Evolutionary conservation across 2,888 invertebrate genomes (phyloP).

Genomic region (Bugula neritina): DNA sequence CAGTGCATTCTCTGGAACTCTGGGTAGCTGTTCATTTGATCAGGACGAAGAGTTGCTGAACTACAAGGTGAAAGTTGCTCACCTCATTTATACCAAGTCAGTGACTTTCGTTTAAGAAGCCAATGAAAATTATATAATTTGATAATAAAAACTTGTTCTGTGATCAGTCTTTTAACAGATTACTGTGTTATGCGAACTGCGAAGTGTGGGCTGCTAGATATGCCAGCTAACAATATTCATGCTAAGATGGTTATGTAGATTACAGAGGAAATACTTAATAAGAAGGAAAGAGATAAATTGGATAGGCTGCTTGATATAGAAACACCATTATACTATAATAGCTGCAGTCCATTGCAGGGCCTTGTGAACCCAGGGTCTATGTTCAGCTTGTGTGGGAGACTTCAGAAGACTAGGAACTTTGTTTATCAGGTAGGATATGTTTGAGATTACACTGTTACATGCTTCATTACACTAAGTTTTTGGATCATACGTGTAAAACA

Average conservation of each 20-base stretch:
- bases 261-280: not conserved
- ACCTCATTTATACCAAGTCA: no score
- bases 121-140: no score
- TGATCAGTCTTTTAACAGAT: no score
- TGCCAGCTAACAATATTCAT: not conserved
- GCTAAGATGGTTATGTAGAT: not conserved
- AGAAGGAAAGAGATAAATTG: not conserved
- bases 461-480: no score
- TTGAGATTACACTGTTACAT: not conserved
- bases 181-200: no score
- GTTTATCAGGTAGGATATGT: not conserved
- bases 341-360: not conserved
- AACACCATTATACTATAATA: conserved; percentile 16
- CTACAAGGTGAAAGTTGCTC: not conserved
- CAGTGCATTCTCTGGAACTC: not conserved
- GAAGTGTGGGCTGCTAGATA: no score
- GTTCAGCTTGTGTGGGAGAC: conserved; percentile 23
- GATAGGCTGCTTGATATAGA: conserved; percentile 14
- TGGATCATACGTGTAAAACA: no score
- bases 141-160: no score
- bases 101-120: no score
- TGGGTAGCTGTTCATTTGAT: not conserved
- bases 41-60: conserved; percentile 10
- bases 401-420: not conserved
- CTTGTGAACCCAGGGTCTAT: not conserved